Evolutionary conservation across 2,888 invertebrate species (phyloP).

Genomic region (Glyphotaelius pellucidus): DNA sequence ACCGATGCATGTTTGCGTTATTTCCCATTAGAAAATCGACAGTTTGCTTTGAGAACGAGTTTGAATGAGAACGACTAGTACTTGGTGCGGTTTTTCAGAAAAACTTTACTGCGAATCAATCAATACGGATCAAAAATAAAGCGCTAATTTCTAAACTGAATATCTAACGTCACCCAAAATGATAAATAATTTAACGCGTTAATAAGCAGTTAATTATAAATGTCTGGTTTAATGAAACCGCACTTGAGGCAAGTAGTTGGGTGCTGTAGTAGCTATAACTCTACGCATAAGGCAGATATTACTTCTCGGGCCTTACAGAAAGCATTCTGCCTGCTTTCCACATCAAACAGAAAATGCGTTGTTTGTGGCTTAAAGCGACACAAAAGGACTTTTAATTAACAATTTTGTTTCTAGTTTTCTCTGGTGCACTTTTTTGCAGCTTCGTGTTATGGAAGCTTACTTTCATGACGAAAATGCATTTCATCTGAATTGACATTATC

Average conservation of each 20-base stretch:
- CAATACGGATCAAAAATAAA: not conserved
- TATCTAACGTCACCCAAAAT: not conserved
- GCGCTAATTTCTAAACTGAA: not conserved
- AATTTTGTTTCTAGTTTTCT: constrained; percentile 47
- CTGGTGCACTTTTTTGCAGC: constrained; percentile 2
- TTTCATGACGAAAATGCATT: not conserved
- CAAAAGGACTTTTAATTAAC: constrained; percentile 45
- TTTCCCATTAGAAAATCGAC: constrained; percentile 43
- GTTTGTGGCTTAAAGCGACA: constrained; percentile 41
- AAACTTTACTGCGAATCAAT: not conserved
- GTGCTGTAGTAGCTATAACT: not conserved
- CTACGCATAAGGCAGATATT: constrained; percentile 28
- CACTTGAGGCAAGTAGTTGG: not conserved
- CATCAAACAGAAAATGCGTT: constrained; percentile 48
- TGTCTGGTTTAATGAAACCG: not conserved
- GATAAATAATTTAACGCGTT: not conserved
- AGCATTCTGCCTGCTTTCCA: constrained; percentile 16
- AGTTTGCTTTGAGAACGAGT: constrained; percentile 40
- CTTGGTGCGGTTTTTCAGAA: constrained; percentile 13
- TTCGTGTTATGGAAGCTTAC: not conserved
- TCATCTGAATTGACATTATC: not conserved
- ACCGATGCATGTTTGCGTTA: constrained; percentile 29
- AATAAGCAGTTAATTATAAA: not conserved
- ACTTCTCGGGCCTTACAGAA: constrained; percentile 29
- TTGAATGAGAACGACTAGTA: constrained; percentile 10